Conservation (phyloP, 2,797 vertebrate species). For the Syncerus caffer region DNA sequence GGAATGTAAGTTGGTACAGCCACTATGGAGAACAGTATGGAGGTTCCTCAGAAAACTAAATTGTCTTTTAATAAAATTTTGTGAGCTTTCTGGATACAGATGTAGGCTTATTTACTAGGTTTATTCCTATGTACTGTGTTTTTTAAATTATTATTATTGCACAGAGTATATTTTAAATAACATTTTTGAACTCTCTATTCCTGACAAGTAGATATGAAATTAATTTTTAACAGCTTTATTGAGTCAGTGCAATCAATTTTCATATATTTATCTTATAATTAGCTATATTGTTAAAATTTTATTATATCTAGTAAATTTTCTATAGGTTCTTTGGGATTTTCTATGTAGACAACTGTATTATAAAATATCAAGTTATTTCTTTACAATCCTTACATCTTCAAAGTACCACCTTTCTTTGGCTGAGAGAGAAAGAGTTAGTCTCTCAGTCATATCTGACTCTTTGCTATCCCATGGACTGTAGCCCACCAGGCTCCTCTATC, state of each 20-base stretch:
- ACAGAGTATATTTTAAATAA: not conserved
- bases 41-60: not conserved
- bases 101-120: not conserved
- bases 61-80: not conserved
- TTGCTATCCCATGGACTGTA: not conserved
- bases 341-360: not conserved
- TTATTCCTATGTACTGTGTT: not conserved
- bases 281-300: not conserved
- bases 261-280: not conserved
- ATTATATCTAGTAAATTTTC: not conserved
- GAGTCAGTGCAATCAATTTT: not conserved
- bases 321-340: not conserved
- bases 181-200: not conserved
- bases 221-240: slow-evolving; percentile 30
- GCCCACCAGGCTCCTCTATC: not conserved
- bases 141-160: not conserved
- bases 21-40: not conserved
- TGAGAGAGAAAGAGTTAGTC: not conserved
- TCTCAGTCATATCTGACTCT: not conserved
- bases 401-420: not conserved
- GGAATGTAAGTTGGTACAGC: not conserved
- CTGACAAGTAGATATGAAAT: not conserved
- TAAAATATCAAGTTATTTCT: not conserved
- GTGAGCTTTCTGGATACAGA: not conserved
- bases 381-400: not conserved